Base-by-base conservation (phyloP, 2,113 vertebrate genomes). In the Echinops telfairi region DNA sequence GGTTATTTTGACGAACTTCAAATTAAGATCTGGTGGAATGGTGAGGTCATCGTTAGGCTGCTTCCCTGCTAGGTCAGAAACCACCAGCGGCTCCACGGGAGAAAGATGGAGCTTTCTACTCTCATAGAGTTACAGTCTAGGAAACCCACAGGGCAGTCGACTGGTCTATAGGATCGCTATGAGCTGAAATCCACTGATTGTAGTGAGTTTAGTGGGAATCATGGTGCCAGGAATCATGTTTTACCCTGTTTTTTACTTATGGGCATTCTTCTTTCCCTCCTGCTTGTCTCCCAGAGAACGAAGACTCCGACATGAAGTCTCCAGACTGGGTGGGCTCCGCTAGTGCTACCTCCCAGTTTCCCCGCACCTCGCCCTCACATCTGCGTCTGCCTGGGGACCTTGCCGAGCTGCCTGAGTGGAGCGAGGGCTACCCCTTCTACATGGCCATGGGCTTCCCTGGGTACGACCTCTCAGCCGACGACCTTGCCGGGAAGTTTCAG, bases 391-490 rank as follows among this genome's bases (percentile, higher is more conserved):
- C 96, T 0, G 95, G 64, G 38, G 96, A 95, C 47, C 19, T 97
- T 77, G 2, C 96, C 2, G 96, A 97, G 43, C 92, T 96, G 66
- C 94, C 96, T 0, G 97, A 97, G 38, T 97, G 97, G 97, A 73
- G 76, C 2, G 97, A 97, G 86, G 96, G 97, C 0, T 97, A 97
- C 93, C 97, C 96, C 53, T 97, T 97, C 86, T 97, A 95, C 88
- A 66, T 97, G 97, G 93, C 97, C 86, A 79, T 97, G 96, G 97
- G 97, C 83, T 96, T 97, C 92, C 93, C 97, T 0, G 96, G 95
- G 0, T 97, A 89, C 0, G 96, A 97, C 53, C 94, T 97, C 29
- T 90, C 96, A 0, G 93, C 96, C 0, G 96, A 97, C 0, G 97
- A 97, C 14, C 31, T 97, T 2, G 94, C 95, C 0, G 93, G 76